A percentile compares a stretch with the other conserved stretches of the same genome.
These are phyloP conservation scores for Smittia aterrima DNA, from an alignment of 2,888 invertebrate species.

Conservation along the genomic window DNA sequence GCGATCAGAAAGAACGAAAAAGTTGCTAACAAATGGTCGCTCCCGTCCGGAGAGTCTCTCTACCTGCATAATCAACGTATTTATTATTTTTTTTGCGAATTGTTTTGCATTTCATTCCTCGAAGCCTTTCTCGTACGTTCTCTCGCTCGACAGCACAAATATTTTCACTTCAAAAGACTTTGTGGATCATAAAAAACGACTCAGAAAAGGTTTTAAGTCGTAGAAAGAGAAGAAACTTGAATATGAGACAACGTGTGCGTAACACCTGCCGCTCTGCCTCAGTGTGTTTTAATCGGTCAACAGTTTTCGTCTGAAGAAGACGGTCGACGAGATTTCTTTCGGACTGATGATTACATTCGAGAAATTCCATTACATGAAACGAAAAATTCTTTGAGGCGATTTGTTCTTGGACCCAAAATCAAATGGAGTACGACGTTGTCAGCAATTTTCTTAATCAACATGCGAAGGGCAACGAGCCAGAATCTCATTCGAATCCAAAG, in stretches of 20 bases:
- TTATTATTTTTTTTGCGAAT: slow-evolving; percentile 20
- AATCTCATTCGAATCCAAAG: not conserved
- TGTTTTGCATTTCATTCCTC: not conserved
- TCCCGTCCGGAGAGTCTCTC: not conserved
- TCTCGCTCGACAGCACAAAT: not conserved
- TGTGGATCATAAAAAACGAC: slow-evolving; percentile 29
- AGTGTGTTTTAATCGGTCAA: not conserved
- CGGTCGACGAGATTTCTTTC: not conserved
- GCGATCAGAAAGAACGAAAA: not conserved
- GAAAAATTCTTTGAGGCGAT: no score
- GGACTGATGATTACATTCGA: not conserved
- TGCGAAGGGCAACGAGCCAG: not conserved
- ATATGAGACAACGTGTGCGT: slow-evolving; percentile 20
- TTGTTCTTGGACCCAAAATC: not conserved
- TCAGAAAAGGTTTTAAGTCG: not conserved
- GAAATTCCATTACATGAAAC: not conserved
- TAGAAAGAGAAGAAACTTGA: slow-evolving; percentile 5
- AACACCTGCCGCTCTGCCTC: slow-evolving; percentile 21
- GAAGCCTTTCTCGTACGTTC: not conserved
- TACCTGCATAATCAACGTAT: slow-evolving; percentile 37
- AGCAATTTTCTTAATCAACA: slow-evolving; percentile 2
- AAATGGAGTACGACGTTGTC: not conserved
- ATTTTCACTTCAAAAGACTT: slow-evolving; percentile 29
- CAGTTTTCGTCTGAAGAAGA: not conserved
- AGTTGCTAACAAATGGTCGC: not conserved